phyloP scores from a whole-genome alignment of 1,140 invertebrate genomes.

The Polypedilum pembai region DNA sequence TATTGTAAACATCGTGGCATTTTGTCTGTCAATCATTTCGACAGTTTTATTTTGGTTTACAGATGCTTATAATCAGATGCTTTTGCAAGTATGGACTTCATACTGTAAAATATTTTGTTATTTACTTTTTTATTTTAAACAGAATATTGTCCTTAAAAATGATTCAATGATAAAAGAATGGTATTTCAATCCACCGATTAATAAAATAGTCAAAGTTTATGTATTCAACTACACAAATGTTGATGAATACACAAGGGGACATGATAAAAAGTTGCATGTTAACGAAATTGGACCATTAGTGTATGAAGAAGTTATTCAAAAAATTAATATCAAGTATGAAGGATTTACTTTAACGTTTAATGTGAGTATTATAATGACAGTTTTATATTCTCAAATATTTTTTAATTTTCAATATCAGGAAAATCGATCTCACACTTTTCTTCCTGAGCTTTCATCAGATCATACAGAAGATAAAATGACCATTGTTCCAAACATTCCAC shows the following conservation, averaged over 20 bases:
- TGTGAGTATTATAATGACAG: constrained; percentile 33
- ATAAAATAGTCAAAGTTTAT: constrained; percentile 63
- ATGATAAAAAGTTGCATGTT: constrained; percentile 53
- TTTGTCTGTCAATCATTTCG: neutral
- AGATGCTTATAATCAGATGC: neutral
- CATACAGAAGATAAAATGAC: constrained; percentile 53
- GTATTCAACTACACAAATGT: constrained; percentile 76
- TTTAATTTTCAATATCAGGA: constrained; percentile 45
- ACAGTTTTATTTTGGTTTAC: constrained; percentile 3
- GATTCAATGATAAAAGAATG: constrained; percentile 52
- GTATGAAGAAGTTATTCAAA: constrained; percentile 54
- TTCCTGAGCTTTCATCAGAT: constrained; percentile 47
- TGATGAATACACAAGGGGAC: constrained; percentile 50
- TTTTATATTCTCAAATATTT: neutral
- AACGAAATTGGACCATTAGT: constrained; percentile 66
- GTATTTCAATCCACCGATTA: constrained; percentile 63
- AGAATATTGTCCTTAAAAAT: constrained; percentile 50
- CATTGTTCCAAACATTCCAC: constrained; percentile 59
- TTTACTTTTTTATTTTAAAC: constrained; percentile 32
- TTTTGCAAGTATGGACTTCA: neutral
- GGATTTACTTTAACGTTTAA: constrained; percentile 45
- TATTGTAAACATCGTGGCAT: too few species aligned
- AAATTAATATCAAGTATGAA: constrained; percentile 45
- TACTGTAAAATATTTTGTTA: neutral
- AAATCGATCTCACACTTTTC: constrained; percentile 55